Evolutionary conservation across 2,888 invertebrate genomes (phyloP), one percentile per base, ranked within the genome.

Genomic region (Thecocarcelia acutangulata): DNA sequence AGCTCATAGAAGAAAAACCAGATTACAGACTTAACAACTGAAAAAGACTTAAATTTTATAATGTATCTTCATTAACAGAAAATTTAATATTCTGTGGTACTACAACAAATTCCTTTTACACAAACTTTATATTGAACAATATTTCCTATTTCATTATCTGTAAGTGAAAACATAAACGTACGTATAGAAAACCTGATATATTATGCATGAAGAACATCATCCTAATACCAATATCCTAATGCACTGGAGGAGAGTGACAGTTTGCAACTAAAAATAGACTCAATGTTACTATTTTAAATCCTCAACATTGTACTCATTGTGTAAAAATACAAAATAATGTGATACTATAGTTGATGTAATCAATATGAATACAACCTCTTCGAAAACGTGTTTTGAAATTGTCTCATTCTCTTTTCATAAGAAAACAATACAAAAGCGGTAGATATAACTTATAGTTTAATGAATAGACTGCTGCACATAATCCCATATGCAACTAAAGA

Each of bases 301-400:
- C 58, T 46, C 24, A 37, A 9, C 33, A 48, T 64, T 46, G 46
- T 15, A 58, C 15, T 19, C 13, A 40, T 64, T 50, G 48, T 24
- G 40, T 52, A 37, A 28, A 50, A 28, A 3, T 19, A 44, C 40
- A 61, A 19, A 52, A 21, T 13, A 40, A 48, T 66, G 64, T 56
- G 24, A 56, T 17, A 24, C 24, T 15, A 42, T 56, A 58, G 56
- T 68, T 50, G 58, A 75, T 75, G 50, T 59, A 68, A 68, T 75
- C 58, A 6, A 56, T 40, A 24, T 74, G 73, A 42, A 74, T 66
- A 66, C 48, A 59, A 19, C 13, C 28, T 52, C 0, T 48, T 15
- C 0, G 21, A 5, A 75, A 75, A 75, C 75, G 59, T 68, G 66
- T 75, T 72, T 61, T 37, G 9, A 44, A 59, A 8, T 11, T 11